Evolutionary conservation across 2,888 invertebrate species (phyloP).

Genomic region (Tinea trinotella): DNA sequence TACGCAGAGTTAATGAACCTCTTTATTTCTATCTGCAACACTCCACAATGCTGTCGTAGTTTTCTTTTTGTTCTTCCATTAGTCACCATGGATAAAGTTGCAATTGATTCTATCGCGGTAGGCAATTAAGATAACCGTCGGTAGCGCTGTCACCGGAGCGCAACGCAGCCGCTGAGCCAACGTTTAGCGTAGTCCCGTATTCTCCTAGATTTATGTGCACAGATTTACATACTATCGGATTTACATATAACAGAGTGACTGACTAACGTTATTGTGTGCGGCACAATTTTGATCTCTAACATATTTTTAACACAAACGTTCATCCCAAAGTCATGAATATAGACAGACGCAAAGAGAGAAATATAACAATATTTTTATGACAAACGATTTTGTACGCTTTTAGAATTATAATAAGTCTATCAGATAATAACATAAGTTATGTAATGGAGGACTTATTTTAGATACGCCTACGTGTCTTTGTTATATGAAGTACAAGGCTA

Average conservation of each 20-base stretch:
- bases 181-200: constrained; percentile 39
- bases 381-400: background rate
- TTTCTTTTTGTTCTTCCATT: constrained; percentile 7
- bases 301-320: background rate
- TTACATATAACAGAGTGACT: constrained; percentile 16
- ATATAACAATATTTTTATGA: background rate
- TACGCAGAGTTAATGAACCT: constrained; percentile 1
- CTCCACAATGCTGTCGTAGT: background rate
- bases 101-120: constrained; percentile 52
- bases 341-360: too few species aligned
- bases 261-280: constrained; percentile 2
- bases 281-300: background rate
- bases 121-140: constrained; percentile 65
- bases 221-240: constrained; percentile 17
- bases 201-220: constrained; percentile 39
- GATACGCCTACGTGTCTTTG: background rate
- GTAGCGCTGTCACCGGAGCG: constrained; percentile 51
- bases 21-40: background rate
- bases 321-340: too few species aligned
- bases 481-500: background rate
- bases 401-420: background rate
- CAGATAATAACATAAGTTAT: background rate
- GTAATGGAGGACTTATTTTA: background rate
- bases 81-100: constrained; percentile 20
- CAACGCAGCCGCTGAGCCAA: constrained; percentile 28